These are phyloP conservation scores for Lycopodina hypogea DNA, from an alignment of 37 sponge, comb jelly and placozoan species.

Conservation along the genomic window DNA sequence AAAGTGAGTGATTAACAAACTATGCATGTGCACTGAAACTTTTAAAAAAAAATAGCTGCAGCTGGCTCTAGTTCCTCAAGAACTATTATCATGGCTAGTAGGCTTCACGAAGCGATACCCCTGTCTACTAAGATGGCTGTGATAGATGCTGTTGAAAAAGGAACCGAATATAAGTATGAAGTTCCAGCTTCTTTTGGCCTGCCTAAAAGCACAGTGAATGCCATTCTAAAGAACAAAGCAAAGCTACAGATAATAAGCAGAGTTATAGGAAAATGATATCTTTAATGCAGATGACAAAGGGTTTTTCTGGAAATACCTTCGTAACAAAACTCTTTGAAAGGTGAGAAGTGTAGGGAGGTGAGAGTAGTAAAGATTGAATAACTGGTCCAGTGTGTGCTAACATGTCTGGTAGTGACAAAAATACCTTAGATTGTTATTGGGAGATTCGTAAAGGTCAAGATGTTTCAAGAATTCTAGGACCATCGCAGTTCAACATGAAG, in stretches of 20 bases:
- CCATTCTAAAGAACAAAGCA: not conserved
- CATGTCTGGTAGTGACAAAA: constrained; percentile 41
- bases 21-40: too few relatives aligned
- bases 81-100: not conserved
- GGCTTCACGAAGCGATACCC: not conserved
- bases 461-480: constrained; percentile 13
- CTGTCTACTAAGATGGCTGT: not conserved
- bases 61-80: too few relatives aligned
- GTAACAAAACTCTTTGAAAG: constrained; percentile 29
- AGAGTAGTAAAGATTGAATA: constrained; percentile 23
- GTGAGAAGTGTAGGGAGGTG: constrained; percentile 33
- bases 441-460: not conserved
- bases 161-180: not conserved
- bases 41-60: too few relatives aligned
- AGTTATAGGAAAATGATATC: constrained; percentile 11
- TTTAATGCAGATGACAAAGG: constrained; percentile 49
- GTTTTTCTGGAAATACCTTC: constrained; percentile 8
- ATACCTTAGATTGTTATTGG: constrained; percentile 3
- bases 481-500: constrained; percentile 9
- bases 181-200: not conserved
- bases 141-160: constrained; percentile 11
- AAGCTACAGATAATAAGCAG: not conserved
- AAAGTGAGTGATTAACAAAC: too few relatives aligned
- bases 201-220: constrained; percentile 1
- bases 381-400: constrained; percentile 51